These are phyloP conservation scores for Mizuhopecten yessoensis DNA, from an alignment of 1,140 invertebrate genomes.

Conservation along the genomic window DNA sequence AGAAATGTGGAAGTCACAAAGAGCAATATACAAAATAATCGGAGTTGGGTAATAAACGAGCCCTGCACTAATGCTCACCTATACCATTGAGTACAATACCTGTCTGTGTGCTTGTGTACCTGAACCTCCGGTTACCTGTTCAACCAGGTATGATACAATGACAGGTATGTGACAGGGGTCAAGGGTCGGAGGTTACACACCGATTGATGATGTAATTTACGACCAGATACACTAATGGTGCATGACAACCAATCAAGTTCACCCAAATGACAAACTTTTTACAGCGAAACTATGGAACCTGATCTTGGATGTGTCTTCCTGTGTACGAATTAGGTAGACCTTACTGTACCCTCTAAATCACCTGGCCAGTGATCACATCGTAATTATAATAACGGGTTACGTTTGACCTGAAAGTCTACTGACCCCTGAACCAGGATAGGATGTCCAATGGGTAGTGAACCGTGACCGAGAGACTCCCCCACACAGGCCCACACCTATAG, in stretches of 20 bases:
- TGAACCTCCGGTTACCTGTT: slow-evolving; percentile 24
- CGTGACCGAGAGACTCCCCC: background rate
- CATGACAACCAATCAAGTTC: slow-evolving; percentile 11
- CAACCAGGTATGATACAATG: background rate
- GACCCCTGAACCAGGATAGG: background rate
- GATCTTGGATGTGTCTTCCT: background rate
- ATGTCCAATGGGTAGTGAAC: slow-evolving; percentile 5
- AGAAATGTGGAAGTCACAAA: background rate
- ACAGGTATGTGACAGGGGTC: slow-evolving; percentile 29
- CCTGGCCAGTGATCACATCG: background rate
- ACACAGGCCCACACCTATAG: background rate
- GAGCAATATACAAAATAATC: background rate
- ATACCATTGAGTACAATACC: background rate
- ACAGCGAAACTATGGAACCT: background rate
- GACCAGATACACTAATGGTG: slow-evolving; percentile 16
- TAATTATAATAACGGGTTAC: slow-evolving; percentile 18
- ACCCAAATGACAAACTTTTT: background rate
- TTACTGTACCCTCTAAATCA: background rate
- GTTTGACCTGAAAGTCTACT: background rate
- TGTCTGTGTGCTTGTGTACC: background rate
- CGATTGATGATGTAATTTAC: slow-evolving; percentile 35
- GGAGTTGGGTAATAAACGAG: background rate
- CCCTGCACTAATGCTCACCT: background rate
- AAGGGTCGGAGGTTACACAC: slow-evolving; percentile 31
- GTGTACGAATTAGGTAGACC: background rate